phyloP scores from a whole-genome alignment of 2,113 vertebrate genomes.

The Falcunculus frontatus region DNA sequence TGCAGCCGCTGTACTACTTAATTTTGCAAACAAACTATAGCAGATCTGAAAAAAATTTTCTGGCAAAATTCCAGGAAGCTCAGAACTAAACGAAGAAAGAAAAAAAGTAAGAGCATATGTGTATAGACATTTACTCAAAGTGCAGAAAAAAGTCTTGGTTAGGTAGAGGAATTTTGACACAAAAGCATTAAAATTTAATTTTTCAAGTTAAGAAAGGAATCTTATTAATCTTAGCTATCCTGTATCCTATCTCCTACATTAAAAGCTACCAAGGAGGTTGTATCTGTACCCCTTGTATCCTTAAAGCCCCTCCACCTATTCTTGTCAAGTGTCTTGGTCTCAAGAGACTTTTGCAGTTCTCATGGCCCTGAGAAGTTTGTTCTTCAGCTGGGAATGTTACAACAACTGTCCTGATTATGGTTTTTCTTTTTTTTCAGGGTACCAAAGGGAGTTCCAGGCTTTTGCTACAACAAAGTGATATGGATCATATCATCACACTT shows the following conservation, averaged over 20 bases:
- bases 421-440: not conserved
- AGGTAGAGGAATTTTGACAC: not conserved
- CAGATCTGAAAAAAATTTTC: not conserved
- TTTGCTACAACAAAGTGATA: not conserved
- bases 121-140: not conserved
- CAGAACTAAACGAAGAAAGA: not conserved
- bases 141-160: not conserved
- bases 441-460: not conserved
- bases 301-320: not conserved
- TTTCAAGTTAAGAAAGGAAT: not conserved
- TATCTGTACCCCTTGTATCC: not conserved
- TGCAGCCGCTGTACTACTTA: not conserved
- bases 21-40: not conserved
- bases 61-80: not conserved
- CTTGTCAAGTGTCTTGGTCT: not conserved
- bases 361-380: not conserved
- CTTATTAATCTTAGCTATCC: not conserved
- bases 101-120: rapidly evolving
- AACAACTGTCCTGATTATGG: rapidly evolving
- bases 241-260: not conserved
- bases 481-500: not conserved
- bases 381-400: not conserved
- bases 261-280: not conserved
- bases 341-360: not conserved
- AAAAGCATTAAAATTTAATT: not conserved